These are phyloP conservation scores for Cryptoblepharus egeriae DNA, from an alignment of 2,797 vertebrate genomes.

Conservation along the genomic window DNA sequence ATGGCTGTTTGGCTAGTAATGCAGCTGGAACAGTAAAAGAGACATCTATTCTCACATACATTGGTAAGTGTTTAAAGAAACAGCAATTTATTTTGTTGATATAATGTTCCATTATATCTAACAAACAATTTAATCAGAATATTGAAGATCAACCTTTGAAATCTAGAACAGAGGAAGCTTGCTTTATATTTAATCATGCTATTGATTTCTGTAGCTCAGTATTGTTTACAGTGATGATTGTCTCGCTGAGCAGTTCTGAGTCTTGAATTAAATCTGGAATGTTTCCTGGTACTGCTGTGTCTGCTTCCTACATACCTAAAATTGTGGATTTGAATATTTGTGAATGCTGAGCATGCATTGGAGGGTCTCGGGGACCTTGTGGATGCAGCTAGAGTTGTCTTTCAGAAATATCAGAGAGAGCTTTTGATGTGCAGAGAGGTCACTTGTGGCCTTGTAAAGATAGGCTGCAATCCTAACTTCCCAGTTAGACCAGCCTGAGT, in stretches of 20 bases:
- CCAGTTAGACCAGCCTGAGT: too few relatives aligned
- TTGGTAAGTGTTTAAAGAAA: slow-evolving; percentile 77
- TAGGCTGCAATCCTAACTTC: too few relatives aligned
- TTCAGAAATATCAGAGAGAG: too few relatives aligned
- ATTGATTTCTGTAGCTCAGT: not conserved
- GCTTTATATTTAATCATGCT: not conserved
- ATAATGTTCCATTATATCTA: not conserved
- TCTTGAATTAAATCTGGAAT: not conserved
- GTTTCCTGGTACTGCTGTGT: too few relatives aligned
- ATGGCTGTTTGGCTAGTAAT: slow-evolving; percentile 93
- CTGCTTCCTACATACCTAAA: too few relatives aligned
- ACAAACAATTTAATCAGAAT: not conserved
- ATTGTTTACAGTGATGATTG: not conserved
- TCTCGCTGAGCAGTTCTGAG: not conserved
- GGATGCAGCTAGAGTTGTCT: too few relatives aligned
- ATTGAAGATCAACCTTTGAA: not conserved
- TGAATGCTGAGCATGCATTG: too few relatives aligned
- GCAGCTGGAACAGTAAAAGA: slow-evolving; percentile 87
- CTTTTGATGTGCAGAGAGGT: too few relatives aligned
- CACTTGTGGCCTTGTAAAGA: too few relatives aligned
- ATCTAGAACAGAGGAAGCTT: not conserved
- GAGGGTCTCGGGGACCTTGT: too few relatives aligned
- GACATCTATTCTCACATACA: slow-evolving; percentile 84
- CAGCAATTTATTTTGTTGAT: accelerated
- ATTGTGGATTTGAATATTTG: too few relatives aligned